A percentile compares a stretch with the other conserved stretches of the same genome.
Evolutionary conservation across 2,113 vertebrate species (phyloP).

Genomic region (Furnarius figulus): DNA sequence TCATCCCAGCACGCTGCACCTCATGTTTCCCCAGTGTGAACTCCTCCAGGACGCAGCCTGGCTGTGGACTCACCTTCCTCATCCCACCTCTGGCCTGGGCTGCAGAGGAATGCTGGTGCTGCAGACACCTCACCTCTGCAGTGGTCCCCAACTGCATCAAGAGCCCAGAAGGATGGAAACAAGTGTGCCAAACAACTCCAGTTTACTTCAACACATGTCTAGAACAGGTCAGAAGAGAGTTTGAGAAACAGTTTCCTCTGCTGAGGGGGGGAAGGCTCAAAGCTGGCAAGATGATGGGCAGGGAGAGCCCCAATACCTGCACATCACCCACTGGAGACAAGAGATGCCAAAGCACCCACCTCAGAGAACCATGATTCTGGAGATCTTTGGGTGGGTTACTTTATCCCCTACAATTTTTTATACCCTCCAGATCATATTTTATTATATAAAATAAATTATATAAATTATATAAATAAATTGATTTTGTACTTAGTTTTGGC

Average conservation of each 20-base stretch:
- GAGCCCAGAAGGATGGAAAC: background rate
- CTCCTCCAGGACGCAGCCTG: background rate
- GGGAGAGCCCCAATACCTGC: fast-evolving
- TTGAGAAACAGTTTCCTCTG: background rate
- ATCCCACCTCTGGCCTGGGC: background rate
- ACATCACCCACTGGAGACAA: background rate
- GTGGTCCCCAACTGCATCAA: fast-evolving
- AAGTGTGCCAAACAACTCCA: background rate
- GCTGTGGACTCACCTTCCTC: background rate
- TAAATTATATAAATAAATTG: background rate
- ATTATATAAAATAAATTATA: background rate
- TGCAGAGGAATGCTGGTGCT: background rate
- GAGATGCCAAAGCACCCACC: background rate
- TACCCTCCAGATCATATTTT: background rate
- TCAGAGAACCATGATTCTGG: background rate
- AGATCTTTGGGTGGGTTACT: background rate
- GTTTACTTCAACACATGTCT: background rate
- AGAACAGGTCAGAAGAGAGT: background rate
- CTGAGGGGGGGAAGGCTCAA: background rate
- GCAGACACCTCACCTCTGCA: background rate
- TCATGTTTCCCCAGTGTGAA: fast-evolving
- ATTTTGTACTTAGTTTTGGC: background rate
- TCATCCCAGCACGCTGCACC: background rate
- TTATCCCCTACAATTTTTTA: background rate
- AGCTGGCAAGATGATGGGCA: background rate